Base-by-base conservation (phyloP, 2,888 invertebrate species). In the Cantharis rustica region DNA sequence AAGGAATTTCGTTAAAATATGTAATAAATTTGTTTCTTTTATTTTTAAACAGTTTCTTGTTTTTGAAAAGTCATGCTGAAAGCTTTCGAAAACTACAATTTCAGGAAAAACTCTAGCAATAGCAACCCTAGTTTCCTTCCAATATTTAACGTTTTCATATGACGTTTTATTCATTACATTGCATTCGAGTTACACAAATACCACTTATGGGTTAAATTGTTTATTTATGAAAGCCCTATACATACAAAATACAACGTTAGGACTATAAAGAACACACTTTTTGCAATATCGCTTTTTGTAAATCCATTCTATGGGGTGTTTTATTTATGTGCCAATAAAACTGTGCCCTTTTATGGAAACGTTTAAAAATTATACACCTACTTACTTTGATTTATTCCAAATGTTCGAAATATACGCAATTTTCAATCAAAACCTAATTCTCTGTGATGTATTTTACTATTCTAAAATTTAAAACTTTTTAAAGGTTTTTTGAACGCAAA, bases 401-500 rank as follows among this genome's bases (percentile, higher is more conserved):
- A 66, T 20, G 64, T 20, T 66, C 20, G 13, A 66, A 66, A 20
- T 66, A 20, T 66, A 66, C 16, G 64, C 64, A n/a, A 66, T 66
- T 66, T 20, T 13, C 16, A 66, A 20, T 23, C 17, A 20, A 20
- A 66, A 66, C 13, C 0, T 20, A 66, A 66, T 66, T 20, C 13
- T 16, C 4, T 16, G 16, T 63, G 13, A 63, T 17, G 13, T 63
- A 11, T 20, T 20, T 20, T 4, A 23, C 5, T n/a, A 9, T 23
- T 66, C 20, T 66, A 47, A 47, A 47, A n/a, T 47, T 7, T 47
- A 9, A 47, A 47, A 47, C 47, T 82, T 83, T 82, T 89, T 89
- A 11, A 91, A 96, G 96, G 96, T 84, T 96, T 96, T 88, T 91
- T 96, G 76, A 96, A 96, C 87, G 95, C 96, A 77, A 95, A 96